A percentile compares a stretch with the other conserved stretches of the same genome.
phyloP scores from a whole-genome alignment of 2,888 invertebrate species.

The Seira musarum region DNA sequence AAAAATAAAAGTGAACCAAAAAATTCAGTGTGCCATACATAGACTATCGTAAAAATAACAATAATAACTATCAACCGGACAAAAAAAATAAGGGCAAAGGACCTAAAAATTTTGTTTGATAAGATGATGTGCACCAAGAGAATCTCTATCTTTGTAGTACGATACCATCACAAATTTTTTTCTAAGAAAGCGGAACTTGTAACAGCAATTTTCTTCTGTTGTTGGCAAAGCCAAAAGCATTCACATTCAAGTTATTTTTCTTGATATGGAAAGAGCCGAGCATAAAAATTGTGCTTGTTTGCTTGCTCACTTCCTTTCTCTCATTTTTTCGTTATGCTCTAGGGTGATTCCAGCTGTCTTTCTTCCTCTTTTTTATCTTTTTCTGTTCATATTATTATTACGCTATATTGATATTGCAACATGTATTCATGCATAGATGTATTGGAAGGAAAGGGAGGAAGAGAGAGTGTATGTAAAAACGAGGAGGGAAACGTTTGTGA shows the following conservation, averaged over 20 bases:
- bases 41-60: slow-evolving; percentile 49
- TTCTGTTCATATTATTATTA: slow-evolving; percentile 39
- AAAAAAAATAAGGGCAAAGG: neutral
- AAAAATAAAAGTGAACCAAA: slow-evolving; percentile 42
- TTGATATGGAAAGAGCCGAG: slow-evolving; percentile 10
- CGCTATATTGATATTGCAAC: slow-evolving; percentile 53
- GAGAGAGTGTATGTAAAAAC: slow-evolving; percentile 18
- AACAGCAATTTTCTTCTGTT: slow-evolving; percentile 55
- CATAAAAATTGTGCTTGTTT: slow-evolving; percentile 52
- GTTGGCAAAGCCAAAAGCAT: slow-evolving; percentile 53
- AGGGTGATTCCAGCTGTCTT: slow-evolving; percentile 58
- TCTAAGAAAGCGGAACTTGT: slow-evolving; percentile 45
- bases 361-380: slow-evolving; percentile 43
- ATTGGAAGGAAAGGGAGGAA: no score
- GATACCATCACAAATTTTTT: neutral
- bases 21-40: slow-evolving; percentile 53
- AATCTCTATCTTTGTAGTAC: neutral
- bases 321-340: slow-evolving; percentile 43
- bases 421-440: slow-evolving; percentile 24
- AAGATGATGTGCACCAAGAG: neutral
- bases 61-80: slow-evolving; percentile 30
- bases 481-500: neutral
- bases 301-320: slow-evolving; percentile 45
- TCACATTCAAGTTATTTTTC: slow-evolving; percentile 43
- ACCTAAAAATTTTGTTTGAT: neutral